phyloP scores from a whole-genome alignment of 2,113 vertebrate genomes.

The Condylura cristata region DNA sequence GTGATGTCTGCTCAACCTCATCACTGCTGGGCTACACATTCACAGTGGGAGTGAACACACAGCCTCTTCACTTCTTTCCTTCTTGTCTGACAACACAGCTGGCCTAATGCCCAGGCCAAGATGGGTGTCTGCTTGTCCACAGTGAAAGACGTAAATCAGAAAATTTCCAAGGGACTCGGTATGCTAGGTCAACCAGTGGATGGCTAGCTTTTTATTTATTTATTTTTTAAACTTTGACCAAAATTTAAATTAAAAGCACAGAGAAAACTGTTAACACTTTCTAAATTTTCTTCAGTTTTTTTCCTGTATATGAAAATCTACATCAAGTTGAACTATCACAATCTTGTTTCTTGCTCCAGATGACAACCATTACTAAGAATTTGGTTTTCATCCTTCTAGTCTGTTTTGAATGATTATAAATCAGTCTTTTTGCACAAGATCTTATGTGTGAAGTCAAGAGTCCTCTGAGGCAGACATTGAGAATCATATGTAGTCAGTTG shows the following conservation, averaged over 20 bases:
- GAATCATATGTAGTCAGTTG: background rate
- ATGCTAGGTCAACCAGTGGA: background rate
- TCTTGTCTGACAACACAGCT: background rate
- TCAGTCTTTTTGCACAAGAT: background rate
- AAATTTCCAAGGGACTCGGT: background rate
- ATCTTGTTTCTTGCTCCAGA: background rate
- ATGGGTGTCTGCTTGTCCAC: background rate
- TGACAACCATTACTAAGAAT: conserved; percentile 13
- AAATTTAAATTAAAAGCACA: conserved; percentile 6
- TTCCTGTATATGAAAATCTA: background rate
- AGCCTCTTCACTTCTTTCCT: background rate
- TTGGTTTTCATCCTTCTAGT: background rate
- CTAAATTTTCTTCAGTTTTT: background rate
- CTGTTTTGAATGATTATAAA: background rate
- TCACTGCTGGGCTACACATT: background rate
- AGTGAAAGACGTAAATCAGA: background rate
- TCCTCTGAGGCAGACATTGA: background rate
- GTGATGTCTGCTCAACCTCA: background rate
- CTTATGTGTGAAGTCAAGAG: background rate
- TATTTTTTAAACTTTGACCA: background rate
- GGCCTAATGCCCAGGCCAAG: background rate
- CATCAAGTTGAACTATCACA: background rate
- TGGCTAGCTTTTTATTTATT: background rate
- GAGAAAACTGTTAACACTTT: background rate
- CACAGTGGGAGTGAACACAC: background rate